These are phyloP conservation scores for Triplophysa siluroides DNA, from an alignment of 2,113 vertebrate genomes.

Conservation along the genomic window DNA sequence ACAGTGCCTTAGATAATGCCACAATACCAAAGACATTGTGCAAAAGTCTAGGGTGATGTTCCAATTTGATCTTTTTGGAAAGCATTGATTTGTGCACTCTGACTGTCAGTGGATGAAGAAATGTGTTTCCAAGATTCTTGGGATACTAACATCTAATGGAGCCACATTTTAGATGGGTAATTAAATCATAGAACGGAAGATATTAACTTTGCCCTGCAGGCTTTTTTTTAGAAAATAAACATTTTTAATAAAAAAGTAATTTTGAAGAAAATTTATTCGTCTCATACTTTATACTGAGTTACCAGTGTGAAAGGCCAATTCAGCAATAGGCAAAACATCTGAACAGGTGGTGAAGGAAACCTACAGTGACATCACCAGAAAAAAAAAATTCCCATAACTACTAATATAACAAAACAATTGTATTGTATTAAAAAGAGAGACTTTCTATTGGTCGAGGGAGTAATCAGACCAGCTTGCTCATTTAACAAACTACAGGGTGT, in stretches of 20 bases:
- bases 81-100: neutral
- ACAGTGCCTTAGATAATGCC: too few species aligned
- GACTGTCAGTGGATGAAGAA: neutral
- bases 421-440: neutral
- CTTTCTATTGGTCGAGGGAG: neutral
- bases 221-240: neutral
- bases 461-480: neutral
- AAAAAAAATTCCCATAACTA: neutral
- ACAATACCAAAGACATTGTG: neutral
- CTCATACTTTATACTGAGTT: too few species aligned
- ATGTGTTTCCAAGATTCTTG: neutral
- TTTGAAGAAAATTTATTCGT: too few species aligned
- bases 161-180: neutral
- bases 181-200: neutral
- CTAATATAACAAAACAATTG: neutral
- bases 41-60: neutral
- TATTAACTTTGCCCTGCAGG: neutral
- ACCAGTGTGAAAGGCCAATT: too few species aligned
- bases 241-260: too few species aligned
- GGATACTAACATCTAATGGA: neutral
- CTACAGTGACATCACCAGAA: neutral
- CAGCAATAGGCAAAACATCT: too few species aligned
- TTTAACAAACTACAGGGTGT: constrained; percentile 4
- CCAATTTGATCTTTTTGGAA: neutral
- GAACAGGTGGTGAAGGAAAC: neutral